phyloP scores from a whole-genome alignment of 2,888 invertebrate genomes.

The Strigamia transsilvanica region DNA sequence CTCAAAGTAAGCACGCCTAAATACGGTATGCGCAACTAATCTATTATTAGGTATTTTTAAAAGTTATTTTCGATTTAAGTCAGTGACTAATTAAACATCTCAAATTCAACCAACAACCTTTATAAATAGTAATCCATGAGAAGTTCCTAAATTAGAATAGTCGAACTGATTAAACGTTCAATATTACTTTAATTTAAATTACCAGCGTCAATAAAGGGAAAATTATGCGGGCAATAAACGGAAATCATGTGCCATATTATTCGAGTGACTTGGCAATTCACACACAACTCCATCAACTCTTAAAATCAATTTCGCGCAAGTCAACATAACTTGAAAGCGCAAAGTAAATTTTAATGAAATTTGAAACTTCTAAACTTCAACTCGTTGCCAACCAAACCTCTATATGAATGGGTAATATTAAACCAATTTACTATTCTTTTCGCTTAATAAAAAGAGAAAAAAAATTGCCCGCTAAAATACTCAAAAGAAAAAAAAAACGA shows the following conservation, averaged over 20 bases:
- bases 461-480: background rate
- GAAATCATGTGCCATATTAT: background rate
- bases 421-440: background rate
- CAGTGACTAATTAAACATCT: background rate
- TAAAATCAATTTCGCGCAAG: conserved; percentile 6
- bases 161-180: no score
- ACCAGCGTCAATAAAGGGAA: no score
- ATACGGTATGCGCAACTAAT: background rate
- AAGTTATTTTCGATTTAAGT: background rate
- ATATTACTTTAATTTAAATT: no score
- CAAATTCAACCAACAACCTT: background rate
- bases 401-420: background rate
- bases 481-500: background rate
- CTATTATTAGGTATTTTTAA: background rate
- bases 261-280: background rate
- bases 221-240: no score
- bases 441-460: background rate
- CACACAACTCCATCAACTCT: background rate
- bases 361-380: background rate
- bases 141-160: background rate
- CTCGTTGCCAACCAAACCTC: background rate
- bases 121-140: background rate
- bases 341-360: conserved; percentile 13
- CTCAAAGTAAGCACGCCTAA: background rate
- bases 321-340: background rate